Conservation (phyloP, 2,113 vertebrate species). For the Clinocottus analis region DNA sequence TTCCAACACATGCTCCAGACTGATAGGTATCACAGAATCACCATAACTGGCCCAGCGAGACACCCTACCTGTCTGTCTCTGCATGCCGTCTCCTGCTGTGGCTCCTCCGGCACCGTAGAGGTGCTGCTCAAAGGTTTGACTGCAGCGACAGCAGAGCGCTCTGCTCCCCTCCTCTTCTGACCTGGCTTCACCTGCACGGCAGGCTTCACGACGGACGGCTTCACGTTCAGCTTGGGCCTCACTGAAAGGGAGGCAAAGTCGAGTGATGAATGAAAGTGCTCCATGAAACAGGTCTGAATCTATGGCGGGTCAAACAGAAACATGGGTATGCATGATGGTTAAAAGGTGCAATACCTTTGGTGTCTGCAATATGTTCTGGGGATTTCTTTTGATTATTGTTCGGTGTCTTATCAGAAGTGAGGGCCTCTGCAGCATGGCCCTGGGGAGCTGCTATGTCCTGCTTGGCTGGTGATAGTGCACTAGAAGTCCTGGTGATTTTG, state of each 20-base stretch:
- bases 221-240: conserved; percentile 89
- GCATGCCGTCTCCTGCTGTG: conserved; percentile 23
- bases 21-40: neutral
- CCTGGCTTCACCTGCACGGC: conserved; percentile 77
- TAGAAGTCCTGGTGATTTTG: neutral
- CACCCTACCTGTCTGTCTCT: conserved; percentile 53
- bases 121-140: conserved; percentile 87
- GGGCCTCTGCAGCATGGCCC: neutral
- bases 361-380: conserved; percentile 44
- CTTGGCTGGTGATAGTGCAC: conserved; percentile 7
- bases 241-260: conserved; percentile 74
- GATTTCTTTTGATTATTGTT: conserved; percentile 37
- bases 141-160: conserved; percentile 87
- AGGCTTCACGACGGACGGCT: conserved; percentile 86
- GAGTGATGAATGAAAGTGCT: neutral
- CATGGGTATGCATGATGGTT: too few relatives aligned
- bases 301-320: neutral
- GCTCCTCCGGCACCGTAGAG: conserved; percentile 33
- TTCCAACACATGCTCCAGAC: neutral
- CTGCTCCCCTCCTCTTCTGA: conserved; percentile 83
- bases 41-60: too few relatives aligned
- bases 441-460: conserved; percentile 6
- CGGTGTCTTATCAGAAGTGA: neutral
- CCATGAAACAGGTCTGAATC: neutral
- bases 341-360: conserved; percentile 72